Conservation (phyloP, 2,888 invertebrate genomes). For the Pogonocherus hispidulus region DNA sequence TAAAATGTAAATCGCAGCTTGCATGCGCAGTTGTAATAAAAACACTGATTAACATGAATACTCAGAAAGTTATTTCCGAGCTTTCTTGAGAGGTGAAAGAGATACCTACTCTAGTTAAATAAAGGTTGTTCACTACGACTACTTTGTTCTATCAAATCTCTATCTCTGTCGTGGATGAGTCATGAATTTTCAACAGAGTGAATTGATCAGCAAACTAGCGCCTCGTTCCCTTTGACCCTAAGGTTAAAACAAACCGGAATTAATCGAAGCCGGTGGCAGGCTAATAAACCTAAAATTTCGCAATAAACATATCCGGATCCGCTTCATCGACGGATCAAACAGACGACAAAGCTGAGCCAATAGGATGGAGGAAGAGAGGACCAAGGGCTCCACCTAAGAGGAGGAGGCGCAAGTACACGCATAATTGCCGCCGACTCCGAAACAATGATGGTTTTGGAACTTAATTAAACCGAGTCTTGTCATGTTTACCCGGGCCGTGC, state of each 20-base stretch:
- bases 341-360: constrained; percentile 10
- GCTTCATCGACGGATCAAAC: constrained; percentile 27
- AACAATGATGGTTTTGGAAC: constrained; percentile 67
- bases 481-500: constrained; percentile 67
- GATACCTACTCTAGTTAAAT: too few species aligned
- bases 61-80: too few species aligned
- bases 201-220: neutral
- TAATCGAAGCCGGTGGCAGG: constrained; percentile 14
- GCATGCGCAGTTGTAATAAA: too few species aligned
- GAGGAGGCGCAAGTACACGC: constrained; percentile 58
- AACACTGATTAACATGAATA: too few species aligned
- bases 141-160: too few species aligned
- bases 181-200: constrained; percentile 21
- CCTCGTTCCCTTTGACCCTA: constrained; percentile 14
- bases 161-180: too few species aligned
- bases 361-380: constrained; percentile 7
- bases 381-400: constrained; percentile 15
- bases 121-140: too few species aligned
- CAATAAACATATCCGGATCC: constrained; percentile 32
- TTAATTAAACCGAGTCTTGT: constrained; percentile 69
- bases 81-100: too few species aligned
- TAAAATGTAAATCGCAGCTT: too few species aligned
- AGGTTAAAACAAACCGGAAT: constrained; percentile 13
- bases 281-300: constrained; percentile 35
- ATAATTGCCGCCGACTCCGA: constrained; percentile 63